Percentiles rank a stretch among this genome's conserved stretches.
Evolutionary conservation across 2,113 vertebrate genomes (phyloP).

Genomic region (Columba livia): DNA sequence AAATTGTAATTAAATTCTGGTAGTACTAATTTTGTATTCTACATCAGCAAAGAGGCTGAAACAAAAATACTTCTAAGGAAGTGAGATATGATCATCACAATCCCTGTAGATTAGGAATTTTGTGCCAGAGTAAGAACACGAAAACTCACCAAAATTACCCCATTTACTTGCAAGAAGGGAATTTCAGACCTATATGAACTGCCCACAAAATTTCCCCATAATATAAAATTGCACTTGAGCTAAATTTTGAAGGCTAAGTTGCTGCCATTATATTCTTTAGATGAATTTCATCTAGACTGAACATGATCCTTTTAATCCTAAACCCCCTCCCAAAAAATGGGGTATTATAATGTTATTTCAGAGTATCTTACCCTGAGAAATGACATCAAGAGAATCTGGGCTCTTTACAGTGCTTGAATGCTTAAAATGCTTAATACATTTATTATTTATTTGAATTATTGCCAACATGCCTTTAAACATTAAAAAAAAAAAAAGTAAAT

Average conservation of each 20-base stretch:
- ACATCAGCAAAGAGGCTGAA: neutral
- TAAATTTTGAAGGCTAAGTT: neutral
- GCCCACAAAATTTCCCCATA: neutral
- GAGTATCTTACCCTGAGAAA: neutral
- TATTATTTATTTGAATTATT: neutral
- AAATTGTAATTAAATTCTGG: neutral
- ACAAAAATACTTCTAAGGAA: neutral
- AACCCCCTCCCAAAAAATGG: accelerated
- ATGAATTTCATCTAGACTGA: neutral
- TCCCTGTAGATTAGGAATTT: neutral
- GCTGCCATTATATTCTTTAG: neutral
- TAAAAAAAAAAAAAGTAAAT: too few species aligned
- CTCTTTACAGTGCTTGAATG: neutral
- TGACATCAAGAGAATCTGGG: accelerated
- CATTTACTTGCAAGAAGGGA: neutral
- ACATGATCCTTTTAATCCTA: neutral
- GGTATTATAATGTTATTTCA: accelerated
- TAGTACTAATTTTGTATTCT: neutral
- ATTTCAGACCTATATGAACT: neutral
- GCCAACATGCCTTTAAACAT: neutral
- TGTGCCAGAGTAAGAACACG: neutral
- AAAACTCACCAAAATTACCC: neutral
- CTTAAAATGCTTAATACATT: accelerated
- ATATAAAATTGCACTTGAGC: neutral
- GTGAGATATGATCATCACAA: neutral